Evolutionary conservation across 2,888 invertebrate genomes (phyloP), one percentile per base, ranked within the genome.

Genomic region (Ormyrus rosae): DNA sequence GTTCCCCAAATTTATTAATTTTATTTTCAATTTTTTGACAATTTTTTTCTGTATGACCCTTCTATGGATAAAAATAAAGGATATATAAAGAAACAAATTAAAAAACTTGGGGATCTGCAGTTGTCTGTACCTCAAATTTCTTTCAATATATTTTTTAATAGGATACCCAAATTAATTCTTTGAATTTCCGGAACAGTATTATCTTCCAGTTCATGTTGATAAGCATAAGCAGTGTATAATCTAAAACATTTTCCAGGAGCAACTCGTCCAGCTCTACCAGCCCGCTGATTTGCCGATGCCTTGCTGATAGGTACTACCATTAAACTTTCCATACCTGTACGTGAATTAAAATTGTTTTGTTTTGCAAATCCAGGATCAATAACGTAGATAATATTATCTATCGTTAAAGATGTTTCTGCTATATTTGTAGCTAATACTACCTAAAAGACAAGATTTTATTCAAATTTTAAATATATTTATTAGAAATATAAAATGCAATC

Each of bases 331-430:
- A 99, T 99, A 46, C 99, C 99, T 0, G 98, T 98, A 85, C 98
- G 93, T 0, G 99, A 98, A 92, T 99, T 96, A 88, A 98, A 99
- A 91, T 98, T 98, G 89, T 99, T 99, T 91, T 99, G 99, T 90
- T 99, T 99, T 67, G 98, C 97, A 92, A 99, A 99, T 0, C 99
- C 99, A n/a, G 99, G 98, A 92, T 99, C 99, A 84, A 99, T 98
- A 0, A 99, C 99, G 91, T 98, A 99, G 82, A 98, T 95, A 83
- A 99, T 99, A 86, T 99, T 99, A 90, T 99, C 99, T 85, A 99
- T 99, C 0, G 99, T 99, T 53, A 99, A 92, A 2, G 99, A 99
- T 0, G 99, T 99, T 92, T 99, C 99, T 0, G 99, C 99, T 87
- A 99, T 99, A 89, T 99, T 99, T 19, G 99, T 99, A 0, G 99